Evolutionary conservation across 1,140 invertebrate species (phyloP), one percentile per base, ranked within the genome.

Genomic region (Drosophila ohnishii): DNA sequence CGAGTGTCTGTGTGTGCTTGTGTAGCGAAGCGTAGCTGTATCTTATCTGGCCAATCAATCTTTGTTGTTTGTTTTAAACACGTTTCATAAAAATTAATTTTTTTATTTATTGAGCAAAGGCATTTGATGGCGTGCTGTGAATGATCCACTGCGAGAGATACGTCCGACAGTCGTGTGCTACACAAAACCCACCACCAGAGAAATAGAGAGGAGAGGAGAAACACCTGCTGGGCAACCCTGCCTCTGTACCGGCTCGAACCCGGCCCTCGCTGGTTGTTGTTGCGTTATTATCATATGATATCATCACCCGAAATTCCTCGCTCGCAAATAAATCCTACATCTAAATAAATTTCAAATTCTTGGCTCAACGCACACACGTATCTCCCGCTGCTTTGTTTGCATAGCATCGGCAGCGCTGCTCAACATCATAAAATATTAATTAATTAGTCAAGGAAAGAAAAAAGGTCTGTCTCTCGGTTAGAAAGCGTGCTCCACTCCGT

Each of bases 31-130:
- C 77, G 64, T 84, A 80, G 67, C 73, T 84, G 74, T 87, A 88
- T 88, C 84, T 88, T 88, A 88, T 88, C 84, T 64, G 73, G 80
- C 77, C 85, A 88, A 88, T 88, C 84, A 88, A 88, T 88, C 84
- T 88, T 88, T 84, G 84, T 84, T 88, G 80, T 88, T 88, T 87
- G 75, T 75, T 88, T 78, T 88, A 88, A 88, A 88, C 84, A 88
- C 84, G 84, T 88, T 88, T 88, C 84, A 88, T 88, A 88, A 88
- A 87, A 88, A 88, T 84, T 88, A 84, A 83, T 84, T 88, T 88
- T 87, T 88, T 88, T 88, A 88, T 88, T 87, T 87, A 87, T 87
- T 87, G 77, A 80, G 62, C 83, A 83, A 86, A 84, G 75, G 85
- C 79, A 76, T 87, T 87, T 88, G 81, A 87, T 87, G 75, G 84